A percentile compares a stretch with the other conserved stretches of the same genome.
phyloP scores from a whole-genome alignment of 2,797 vertebrate genomes.

The Tragelaphus eurycerus region DNA sequence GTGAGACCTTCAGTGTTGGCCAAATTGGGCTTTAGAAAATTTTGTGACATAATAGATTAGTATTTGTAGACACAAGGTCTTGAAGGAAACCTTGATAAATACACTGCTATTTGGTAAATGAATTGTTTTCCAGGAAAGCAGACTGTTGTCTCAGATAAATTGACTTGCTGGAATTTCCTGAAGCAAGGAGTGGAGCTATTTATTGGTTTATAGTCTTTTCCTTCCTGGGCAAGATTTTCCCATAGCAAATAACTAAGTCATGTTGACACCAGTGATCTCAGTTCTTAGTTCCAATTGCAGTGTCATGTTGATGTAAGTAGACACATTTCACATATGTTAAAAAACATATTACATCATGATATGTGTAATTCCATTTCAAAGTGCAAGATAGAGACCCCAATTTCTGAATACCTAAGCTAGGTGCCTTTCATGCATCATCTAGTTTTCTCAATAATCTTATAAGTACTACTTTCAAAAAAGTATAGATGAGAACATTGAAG shows the following conservation, averaged over 20 bases:
- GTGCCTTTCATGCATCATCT: not conserved
- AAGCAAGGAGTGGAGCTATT: not conserved
- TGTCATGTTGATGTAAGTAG: not conserved
- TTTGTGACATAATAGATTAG: not conserved
- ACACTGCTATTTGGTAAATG: not conserved
- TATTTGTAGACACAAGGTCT: not conserved
- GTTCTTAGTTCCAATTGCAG: not conserved
- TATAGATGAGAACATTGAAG: not conserved
- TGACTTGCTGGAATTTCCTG: conserved; percentile 12
- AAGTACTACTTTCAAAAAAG: not conserved
- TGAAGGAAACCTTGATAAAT: not conserved
- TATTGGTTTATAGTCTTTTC: conserved; percentile 5
- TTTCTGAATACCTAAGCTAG: not conserved
- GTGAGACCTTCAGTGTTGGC: not conserved
- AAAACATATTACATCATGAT: not conserved
- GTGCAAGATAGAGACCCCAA: not conserved
- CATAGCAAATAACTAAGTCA: conserved; percentile 29
- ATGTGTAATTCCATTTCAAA: not conserved
- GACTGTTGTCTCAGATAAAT: conserved; percentile 4
- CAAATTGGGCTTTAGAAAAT: not conserved
- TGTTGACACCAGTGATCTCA: not conserved
- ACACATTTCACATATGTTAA: not conserved
- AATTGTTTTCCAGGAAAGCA: not conserved
- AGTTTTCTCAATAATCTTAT: not conserved
- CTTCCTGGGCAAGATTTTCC: not conserved